Percentiles rank a stretch among this genome's conserved stretches.
phyloP scores from a whole-genome alignment of 2,797 vertebrate genomes.

The Lithobates pipiens region DNA sequence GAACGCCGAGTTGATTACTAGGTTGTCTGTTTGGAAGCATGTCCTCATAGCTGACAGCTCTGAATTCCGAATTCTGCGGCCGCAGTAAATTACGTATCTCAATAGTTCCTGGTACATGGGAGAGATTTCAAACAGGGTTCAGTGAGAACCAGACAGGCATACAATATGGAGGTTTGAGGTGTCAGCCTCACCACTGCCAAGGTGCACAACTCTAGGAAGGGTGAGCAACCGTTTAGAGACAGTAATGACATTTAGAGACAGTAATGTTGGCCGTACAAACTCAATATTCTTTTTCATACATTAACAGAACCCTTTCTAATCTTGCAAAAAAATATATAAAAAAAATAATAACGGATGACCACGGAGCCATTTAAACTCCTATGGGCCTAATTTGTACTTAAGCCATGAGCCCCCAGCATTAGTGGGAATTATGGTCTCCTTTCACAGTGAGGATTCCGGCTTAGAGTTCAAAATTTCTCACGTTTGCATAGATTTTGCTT shows the following conservation, averaged over 20 bases:
- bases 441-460: no score
- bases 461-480: no score
- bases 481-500: no score
- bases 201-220: neutral
- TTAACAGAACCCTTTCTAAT: no score
- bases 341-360: no score
- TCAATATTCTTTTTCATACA: no score
- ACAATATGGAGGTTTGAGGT: neutral
- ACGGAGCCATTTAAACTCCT: no score
- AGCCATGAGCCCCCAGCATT: no score
- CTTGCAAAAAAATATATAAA: no score
- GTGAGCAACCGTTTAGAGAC: neutral
- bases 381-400: no score
- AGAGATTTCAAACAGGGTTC: constrained; percentile 25
- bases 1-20: neutral
- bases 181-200: constrained; percentile 11
- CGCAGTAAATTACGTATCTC: constrained; percentile 32
- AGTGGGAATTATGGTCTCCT: no score
- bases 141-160: constrained; percentile 36
- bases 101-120: neutral
- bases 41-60: neutral
- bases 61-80: neutral
- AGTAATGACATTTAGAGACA: neutral
- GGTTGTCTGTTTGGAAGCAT: neutral
- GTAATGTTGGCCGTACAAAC: neutral